Conservation (phyloP, 1,140 invertebrate species). For the Dendroctonus ponderosae region DNA sequence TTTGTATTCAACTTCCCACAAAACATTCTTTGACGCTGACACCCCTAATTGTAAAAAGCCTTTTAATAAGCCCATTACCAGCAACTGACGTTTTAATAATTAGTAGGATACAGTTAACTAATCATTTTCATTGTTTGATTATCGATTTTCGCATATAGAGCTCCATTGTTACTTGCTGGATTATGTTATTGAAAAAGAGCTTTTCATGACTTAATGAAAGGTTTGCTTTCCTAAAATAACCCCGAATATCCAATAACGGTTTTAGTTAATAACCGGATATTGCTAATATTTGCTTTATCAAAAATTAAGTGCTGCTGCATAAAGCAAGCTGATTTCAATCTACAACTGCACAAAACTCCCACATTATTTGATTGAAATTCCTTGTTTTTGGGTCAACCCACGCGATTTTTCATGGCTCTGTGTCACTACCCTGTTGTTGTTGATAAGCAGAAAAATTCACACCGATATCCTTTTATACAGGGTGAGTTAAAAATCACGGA, state of each 20-base stretch:
- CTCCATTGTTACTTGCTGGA: constrained; percentile 14
- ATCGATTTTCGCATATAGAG: constrained; percentile 19
- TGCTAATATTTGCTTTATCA: no score
- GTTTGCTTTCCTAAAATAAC: neutral
- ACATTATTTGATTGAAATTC: no score
- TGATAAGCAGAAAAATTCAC: constrained; percentile 16
- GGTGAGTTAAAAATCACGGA: no score
- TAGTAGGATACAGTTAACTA: constrained; percentile 18
- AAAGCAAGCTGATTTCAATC: no score
- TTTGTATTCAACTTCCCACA: constrained; percentile 14
- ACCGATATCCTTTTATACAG: constrained; percentile 6
- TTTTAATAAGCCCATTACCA: constrained; percentile 26
- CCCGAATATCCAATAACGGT: no score
- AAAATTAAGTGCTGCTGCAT: no score
- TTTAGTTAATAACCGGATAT: no score
- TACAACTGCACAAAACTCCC: no score
- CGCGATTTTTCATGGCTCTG: constrained; percentile 1
- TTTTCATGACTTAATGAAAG: constrained; percentile 1
- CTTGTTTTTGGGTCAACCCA: constrained; percentile 1
- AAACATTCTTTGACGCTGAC: constrained; percentile 25
- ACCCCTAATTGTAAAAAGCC: constrained; percentile 27
- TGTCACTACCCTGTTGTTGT: constrained; percentile 1
- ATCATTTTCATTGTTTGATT: constrained; percentile 24
- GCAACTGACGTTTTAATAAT: constrained; percentile 28
- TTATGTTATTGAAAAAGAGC: constrained; percentile 12